Evolutionary conservation across 1,140 invertebrate genomes (phyloP).

Genomic region (Listronotus bonariensis): DNA sequence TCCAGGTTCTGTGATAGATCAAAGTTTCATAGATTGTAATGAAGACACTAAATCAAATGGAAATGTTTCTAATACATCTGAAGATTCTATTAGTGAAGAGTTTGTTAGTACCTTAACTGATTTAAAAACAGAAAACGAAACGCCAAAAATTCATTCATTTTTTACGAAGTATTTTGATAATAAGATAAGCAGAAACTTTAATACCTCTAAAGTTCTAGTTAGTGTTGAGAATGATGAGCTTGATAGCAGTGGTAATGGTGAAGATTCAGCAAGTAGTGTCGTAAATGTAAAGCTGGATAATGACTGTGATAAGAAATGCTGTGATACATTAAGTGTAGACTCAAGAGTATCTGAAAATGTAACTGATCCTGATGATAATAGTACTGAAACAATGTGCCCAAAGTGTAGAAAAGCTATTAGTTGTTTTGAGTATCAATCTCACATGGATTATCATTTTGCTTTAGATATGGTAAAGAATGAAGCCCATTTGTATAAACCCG

Average conservation of each 20-base stretch:
- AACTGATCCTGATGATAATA: too few species aligned
- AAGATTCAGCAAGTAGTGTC: neutral
- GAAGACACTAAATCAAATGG: constrained; percentile 5
- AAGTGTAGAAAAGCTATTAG: constrained; percentile 61
- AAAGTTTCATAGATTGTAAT: constrained; percentile 5
- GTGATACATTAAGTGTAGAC: too few species aligned
- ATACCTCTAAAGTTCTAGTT: constrained; percentile 39
- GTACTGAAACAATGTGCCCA: neutral
- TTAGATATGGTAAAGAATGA: constrained; percentile 63
- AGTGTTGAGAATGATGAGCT: constrained; percentile 9
- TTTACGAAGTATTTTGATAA: constrained; percentile 57
- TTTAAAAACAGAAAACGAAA: constrained; percentile 2
- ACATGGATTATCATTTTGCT: constrained; percentile 67
- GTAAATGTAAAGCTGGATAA: neutral
- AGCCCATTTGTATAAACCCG: constrained; percentile 46
- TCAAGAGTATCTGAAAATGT: too few species aligned
- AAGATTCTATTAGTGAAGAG: constrained; percentile 24
- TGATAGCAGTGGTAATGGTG: neutral
- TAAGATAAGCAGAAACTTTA: constrained; percentile 32
- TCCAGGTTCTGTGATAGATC: constrained; percentile 30
- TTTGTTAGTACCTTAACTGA: neutral
- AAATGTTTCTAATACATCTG: constrained; percentile 1
- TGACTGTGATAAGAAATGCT: neutral
- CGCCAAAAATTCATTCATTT: constrained; percentile 50
- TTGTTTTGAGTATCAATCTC: constrained; percentile 57